A percentile compares a stretch with the other conserved stretches of the same genome.
Conservation (phyloP, 2,113 vertebrate species). For the Heloderma charlesbogerti region DNA sequence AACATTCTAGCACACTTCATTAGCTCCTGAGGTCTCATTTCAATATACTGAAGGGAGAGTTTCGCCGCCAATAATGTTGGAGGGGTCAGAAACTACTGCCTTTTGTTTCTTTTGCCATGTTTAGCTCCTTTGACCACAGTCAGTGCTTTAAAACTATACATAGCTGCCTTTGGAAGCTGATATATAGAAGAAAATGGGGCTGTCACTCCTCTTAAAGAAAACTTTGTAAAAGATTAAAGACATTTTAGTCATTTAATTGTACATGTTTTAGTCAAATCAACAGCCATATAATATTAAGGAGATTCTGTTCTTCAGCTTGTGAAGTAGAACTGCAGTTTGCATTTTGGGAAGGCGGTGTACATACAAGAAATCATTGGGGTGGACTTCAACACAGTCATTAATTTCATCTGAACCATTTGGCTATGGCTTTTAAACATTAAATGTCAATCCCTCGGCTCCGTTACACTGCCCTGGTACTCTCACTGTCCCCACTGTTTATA, state of each 20-base stretch:
- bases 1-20: neutral
- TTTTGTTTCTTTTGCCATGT: no score
- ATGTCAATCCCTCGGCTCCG: slow-evolving; percentile 18
- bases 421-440: slow-evolving; percentile 55
- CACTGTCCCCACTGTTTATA: slow-evolving; percentile 13
- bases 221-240: no score
- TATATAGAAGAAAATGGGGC: no score
- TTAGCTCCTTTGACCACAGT: no score
- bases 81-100: no score
- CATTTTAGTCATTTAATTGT: no score
- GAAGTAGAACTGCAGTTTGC: slow-evolving; percentile 44
- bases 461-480: slow-evolving; percentile 15
- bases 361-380: slow-evolving; percentile 60
- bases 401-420: slow-evolving; percentile 60
- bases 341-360: slow-evolving; percentile 50
- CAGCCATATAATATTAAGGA: slow-evolving; percentile 53
- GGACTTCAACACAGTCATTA: slow-evolving; percentile 56
- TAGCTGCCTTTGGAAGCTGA: no score
- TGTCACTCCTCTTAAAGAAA: no score
- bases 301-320: slow-evolving; percentile 43
- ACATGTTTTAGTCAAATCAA: no score
- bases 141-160: no score
- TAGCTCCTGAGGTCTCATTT: neutral
- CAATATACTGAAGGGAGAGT: no score
- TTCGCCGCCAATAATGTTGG: no score